Conservation (phyloP, 1,140 invertebrate species). For the Lordiphosa stackelbergi region DNA sequence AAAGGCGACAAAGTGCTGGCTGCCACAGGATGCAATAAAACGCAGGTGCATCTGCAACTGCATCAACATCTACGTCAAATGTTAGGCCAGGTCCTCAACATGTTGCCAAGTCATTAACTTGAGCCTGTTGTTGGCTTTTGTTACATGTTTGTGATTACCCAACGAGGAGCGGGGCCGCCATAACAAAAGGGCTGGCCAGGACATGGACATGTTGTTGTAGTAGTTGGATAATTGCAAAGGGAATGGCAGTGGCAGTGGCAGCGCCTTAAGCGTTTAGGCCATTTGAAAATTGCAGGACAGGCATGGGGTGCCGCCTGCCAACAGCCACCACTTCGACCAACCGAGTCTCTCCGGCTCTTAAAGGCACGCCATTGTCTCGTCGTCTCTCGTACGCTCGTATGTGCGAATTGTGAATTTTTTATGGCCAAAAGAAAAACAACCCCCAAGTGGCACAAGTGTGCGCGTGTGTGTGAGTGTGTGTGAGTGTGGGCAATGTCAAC, state of each 20-base stretch:
- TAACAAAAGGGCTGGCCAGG: conserved; percentile 62
- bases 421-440: conserved; percentile 66
- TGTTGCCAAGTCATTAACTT: conserved; percentile 74
- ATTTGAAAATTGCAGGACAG: conserved; percentile 68
- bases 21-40: conserved; percentile 70
- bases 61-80: conserved; percentile 52
- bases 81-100: conserved; percentile 51
- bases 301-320: conserved; percentile 18
- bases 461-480: conserved; percentile 21
- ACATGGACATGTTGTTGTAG: conserved; percentile 51
- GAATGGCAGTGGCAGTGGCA: conserved; percentile 19
- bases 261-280: conserved; percentile 68
- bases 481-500: conserved; percentile 64
- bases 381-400: conserved; percentile 33
- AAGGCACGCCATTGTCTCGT: conserved; percentile 52
- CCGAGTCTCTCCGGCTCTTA: conserved; percentile 7
- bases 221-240: conserved; percentile 41
- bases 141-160: conserved; percentile 72
- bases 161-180: conserved; percentile 1
- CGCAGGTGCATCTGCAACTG: conserved; percentile 38
- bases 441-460: conserved; percentile 52
- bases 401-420: conserved; percentile 56
- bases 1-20: conserved; percentile 51
- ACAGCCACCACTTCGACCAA: conserved; percentile 52
- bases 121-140: conserved; percentile 70